Evolutionary conservation across 2,797 vertebrate genomes (phyloP), one percentile per base, ranked within the genome.

Genomic region (Masticophis lateralis): DNA sequence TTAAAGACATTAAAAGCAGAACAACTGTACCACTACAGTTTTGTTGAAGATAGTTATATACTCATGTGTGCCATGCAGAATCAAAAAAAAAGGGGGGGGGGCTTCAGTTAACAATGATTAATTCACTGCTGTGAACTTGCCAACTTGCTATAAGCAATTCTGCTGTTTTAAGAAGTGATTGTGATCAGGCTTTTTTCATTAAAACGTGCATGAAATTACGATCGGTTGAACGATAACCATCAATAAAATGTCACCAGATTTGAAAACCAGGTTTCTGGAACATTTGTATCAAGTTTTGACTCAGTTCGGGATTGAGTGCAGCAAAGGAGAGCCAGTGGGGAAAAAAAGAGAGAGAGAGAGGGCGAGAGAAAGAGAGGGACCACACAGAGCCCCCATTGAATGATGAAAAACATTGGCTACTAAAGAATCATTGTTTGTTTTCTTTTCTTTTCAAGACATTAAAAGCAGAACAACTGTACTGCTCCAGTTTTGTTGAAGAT

Each of bases 221-320:
- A 98, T 98, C 98, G 98, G 98, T 98, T 98, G 98, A 98, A 98
- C 98, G 98, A 98, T 98, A 98, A 99, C 98, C 98, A 99, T 99
- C 98, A 99, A 99, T 99, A 99, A 99, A 99, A 98, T 98, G 98
- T 99, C 98, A 98, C 98, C 98, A 98, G 98, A 98, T 97, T 98
- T 97, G 97, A 98, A 97, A 97, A 98, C 95, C 5, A 96, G 97
- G 97, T 98, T 98, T 98, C 97, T 97, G 98, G 97, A 98, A 97
- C 97, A 97, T 98, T 96, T 97, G 90, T 98, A 96, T 97, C 96
- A 97, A 95, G 95, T 95, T 96, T 97, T 94, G 93, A 91, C 57
- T 25, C 96, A 95, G 95, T 93, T 95, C 93, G 96, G 95, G 95
- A 89, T 93, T 95, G 14, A 63, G 91, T 92, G 94, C 93, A 95